phyloP scores from a whole-genome alignment of 1,140 invertebrate genomes.

The Pseudomyrmex sp. region DNA sequence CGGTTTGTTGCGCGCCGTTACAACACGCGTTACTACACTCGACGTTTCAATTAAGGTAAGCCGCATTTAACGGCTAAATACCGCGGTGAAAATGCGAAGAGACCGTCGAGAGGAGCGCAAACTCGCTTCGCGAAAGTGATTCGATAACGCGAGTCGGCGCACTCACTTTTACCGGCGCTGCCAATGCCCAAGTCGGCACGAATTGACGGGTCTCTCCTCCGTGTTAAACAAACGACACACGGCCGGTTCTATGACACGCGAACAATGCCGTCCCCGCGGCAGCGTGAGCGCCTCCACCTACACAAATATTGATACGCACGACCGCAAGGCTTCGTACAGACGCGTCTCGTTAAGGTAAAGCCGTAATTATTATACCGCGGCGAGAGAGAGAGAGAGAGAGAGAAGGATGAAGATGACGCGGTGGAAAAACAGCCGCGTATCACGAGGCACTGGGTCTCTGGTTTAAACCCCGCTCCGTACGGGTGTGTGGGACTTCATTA shows the following conservation, averaged over 20 bases:
- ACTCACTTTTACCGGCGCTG: conserved; percentile 43
- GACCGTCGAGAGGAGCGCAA: conserved; percentile 23
- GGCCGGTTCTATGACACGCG: conserved; percentile 41
- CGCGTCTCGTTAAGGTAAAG: conserved; percentile 62
- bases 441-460: conserved; percentile 4
- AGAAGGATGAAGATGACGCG: conserved; percentile 25
- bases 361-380: conserved; percentile 35
- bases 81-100: conserved; percentile 49
- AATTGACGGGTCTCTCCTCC: conserved; percentile 46
- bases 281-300: conserved; percentile 67
- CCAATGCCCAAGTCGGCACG: conserved; percentile 45
- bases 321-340: conserved; percentile 60
- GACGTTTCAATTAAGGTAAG: conserved; percentile 44
- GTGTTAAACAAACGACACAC: conserved; percentile 42
- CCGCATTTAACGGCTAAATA: conserved; percentile 24
- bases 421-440: neutral
- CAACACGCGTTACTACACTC: conserved; percentile 4
- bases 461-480: too few species aligned
- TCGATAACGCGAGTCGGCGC: conserved; percentile 39
- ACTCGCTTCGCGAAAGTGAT: conserved; percentile 52
- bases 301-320: conserved; percentile 72
- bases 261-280: conserved; percentile 62
- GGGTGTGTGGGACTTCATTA: neutral
- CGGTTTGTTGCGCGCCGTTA: conserved; percentile 1
- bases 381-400: conserved; percentile 29